Evolutionary conservation across 2,113 vertebrate species (phyloP).

Genomic region (Hassar affinis): DNA sequence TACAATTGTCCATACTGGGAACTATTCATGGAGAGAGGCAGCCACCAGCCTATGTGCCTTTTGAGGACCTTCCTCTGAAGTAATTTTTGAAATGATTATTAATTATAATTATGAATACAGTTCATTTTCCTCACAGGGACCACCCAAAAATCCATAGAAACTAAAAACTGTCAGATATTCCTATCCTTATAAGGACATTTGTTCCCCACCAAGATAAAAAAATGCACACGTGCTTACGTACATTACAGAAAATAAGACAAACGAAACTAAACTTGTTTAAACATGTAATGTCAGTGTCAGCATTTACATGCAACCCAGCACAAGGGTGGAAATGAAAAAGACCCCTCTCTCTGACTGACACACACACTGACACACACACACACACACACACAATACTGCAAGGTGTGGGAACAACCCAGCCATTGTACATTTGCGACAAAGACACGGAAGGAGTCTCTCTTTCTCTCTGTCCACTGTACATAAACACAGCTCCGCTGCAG

Average conservation of each 20-base stretch:
- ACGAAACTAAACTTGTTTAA: conserved; percentile 6
- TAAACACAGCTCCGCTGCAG: conserved; percentile 5
- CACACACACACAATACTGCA: conserved; percentile 18
- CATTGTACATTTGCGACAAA: conserved; percentile 40
- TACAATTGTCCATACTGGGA: background rate
- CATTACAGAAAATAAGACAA: background rate
- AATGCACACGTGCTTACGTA: background rate
- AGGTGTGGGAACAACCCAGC: conserved; percentile 22
- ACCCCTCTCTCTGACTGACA: background rate
- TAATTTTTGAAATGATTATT: no score
- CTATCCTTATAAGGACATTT: background rate
- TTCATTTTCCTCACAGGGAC: background rate
- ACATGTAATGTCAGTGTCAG: background rate
- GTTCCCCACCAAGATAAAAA: background rate
- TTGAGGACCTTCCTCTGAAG: background rate
- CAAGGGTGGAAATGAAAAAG: conserved; percentile 6
- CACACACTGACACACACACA: background rate
- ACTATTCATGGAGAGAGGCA: background rate
- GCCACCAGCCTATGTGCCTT: background rate
- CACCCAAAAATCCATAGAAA: background rate
- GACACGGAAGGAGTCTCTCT: conserved; percentile 28
- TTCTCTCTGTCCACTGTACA: background rate
- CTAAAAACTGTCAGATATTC: background rate
- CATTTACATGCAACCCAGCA: conserved; percentile 8
- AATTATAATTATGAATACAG: background rate